These are phyloP conservation scores for Helicoverpa assulta DNA, from an alignment of 2,888 invertebrate species.

Conservation along the genomic window DNA sequence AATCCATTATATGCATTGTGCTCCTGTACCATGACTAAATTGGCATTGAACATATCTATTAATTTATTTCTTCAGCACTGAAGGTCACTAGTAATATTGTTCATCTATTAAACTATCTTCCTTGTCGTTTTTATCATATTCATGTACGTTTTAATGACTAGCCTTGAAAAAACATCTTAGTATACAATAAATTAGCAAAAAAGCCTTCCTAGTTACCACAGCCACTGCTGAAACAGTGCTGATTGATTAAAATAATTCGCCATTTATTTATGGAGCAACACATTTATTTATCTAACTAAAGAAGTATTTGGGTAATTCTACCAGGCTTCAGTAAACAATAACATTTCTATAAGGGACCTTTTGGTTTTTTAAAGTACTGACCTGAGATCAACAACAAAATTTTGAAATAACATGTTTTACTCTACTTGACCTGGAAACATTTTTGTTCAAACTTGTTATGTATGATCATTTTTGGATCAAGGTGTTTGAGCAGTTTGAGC, in stretches of 20 bases:
- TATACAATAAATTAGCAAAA: conserved; percentile 1
- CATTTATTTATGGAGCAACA: too few species aligned
- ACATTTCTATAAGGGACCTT: too few species aligned
- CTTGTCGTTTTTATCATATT: conserved; percentile 37
- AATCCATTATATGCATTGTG: conserved; percentile 18
- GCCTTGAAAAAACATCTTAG: conserved; percentile 32
- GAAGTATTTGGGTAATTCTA: too few species aligned
- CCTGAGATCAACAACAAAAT: conserved; percentile 7
- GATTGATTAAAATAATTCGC: too few species aligned
- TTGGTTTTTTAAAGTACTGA: conserved; percentile 8
- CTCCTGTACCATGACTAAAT: conserved; percentile 20
- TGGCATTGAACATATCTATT: conserved; percentile 45
- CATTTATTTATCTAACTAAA: too few species aligned
- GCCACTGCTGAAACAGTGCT: too few species aligned
- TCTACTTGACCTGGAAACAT: conserved; percentile 49
- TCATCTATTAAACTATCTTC: conserved; percentile 31
- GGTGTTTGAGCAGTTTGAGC: neutral
- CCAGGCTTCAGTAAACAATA: too few species aligned
- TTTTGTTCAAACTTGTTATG: conserved; percentile 31
- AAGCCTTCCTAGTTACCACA: neutral
- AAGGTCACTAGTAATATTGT: conserved; percentile 40
- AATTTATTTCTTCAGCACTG: conserved; percentile 22
- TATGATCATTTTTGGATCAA: conserved; percentile 25
- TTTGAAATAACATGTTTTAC: conserved; percentile 26
- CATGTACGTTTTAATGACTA: conserved; percentile 13